Conservation (phyloP, 30 jellyfish, hydroid and myxozoan species). For the Aurelia sp. region DNA sequence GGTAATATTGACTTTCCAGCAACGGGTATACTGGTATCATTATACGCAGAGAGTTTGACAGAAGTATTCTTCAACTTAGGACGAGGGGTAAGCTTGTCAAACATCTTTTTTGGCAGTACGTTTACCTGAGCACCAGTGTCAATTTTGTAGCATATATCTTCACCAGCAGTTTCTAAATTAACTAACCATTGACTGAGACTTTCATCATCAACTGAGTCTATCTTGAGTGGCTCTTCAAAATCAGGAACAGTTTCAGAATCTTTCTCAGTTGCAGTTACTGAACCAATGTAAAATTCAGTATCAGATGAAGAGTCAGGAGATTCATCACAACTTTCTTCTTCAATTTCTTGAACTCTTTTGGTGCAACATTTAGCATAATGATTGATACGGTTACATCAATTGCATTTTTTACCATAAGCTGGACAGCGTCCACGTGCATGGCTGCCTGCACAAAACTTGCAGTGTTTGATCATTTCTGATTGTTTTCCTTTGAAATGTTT, state of each 20-base stretch:
- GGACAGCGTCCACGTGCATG: slow-evolving; percentile 61
- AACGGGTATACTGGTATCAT: slow-evolving; percentile 31
- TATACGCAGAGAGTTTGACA: slow-evolving; percentile 54
- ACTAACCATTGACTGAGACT: slow-evolving; percentile 22
- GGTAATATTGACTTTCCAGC: background rate
- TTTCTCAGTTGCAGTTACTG: slow-evolving; percentile 21
- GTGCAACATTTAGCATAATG: slow-evolving; percentile 54
- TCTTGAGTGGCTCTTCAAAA: slow-evolving; percentile 45
- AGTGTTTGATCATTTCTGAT: slow-evolving; percentile 24
- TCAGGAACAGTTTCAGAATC: slow-evolving; percentile 33
- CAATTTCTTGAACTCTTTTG: slow-evolving; percentile 21
- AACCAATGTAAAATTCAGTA: slow-evolving; percentile 35
- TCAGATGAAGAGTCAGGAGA: slow-evolving; percentile 38
- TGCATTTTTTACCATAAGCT: slow-evolving; percentile 51
- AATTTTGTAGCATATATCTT: slow-evolving; percentile 17
- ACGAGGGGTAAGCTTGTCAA: slow-evolving; percentile 33
- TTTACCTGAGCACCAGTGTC: slow-evolving; percentile 65
- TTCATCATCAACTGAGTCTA: slow-evolving; percentile 17
- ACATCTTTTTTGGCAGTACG: slow-evolving; percentile 24
- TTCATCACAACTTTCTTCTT: slow-evolving; percentile 2
- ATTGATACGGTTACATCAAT: slow-evolving; percentile 16
- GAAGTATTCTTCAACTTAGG: slow-evolving; percentile 22
- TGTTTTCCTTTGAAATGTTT: slow-evolving; percentile 17
- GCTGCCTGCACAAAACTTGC: slow-evolving; percentile 78
- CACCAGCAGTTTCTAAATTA: slow-evolving; percentile 21